These are phyloP conservation scores for Cinclus mexicanus DNA, from an alignment of 2,113 vertebrate genomes.

Conservation along the genomic window DNA sequence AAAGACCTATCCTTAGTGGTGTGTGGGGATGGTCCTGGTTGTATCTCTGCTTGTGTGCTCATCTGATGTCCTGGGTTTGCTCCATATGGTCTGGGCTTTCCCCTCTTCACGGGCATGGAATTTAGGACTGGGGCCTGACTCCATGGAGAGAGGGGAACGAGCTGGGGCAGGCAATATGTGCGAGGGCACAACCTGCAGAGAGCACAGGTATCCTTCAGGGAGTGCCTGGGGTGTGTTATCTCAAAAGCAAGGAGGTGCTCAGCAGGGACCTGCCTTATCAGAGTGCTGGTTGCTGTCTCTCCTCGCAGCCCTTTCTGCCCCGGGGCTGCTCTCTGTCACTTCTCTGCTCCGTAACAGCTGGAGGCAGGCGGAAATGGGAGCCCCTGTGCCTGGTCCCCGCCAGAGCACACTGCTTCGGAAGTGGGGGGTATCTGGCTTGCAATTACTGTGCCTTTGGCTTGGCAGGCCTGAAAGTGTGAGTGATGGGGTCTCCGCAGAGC, in stretches of 20 bases:
- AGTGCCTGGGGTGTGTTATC: conserved; percentile 45
- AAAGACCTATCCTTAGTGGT: neutral
- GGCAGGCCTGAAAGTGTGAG: conserved; percentile 52
- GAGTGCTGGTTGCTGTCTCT: conserved; percentile 68
- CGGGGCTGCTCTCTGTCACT: conserved; percentile 57
- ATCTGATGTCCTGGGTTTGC: neutral
- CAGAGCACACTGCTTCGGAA: neutral
- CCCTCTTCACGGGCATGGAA: neutral
- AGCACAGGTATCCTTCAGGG: neutral
- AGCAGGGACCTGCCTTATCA: conserved; percentile 71
- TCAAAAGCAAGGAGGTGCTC: conserved; percentile 61
- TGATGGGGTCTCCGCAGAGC: conserved; percentile 34
- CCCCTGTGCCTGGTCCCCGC: conserved; percentile 33
- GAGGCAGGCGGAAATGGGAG: conserved; percentile 60
- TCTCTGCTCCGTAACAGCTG: conserved; percentile 14
- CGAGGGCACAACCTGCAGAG: neutral
- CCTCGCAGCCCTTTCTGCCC: conserved; percentile 42
- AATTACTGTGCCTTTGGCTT: conserved; percentile 44
- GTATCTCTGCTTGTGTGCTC: fast-evolving
- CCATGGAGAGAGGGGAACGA: neutral
- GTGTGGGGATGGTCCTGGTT: neutral
- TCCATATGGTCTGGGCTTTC: neutral
- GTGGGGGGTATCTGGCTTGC: neutral
- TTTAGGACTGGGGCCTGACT: neutral
- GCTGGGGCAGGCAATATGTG: neutral